These are phyloP conservation scores for Venturia canescens DNA, from an alignment of 1,140 invertebrate species.

Conservation along the genomic window DNA sequence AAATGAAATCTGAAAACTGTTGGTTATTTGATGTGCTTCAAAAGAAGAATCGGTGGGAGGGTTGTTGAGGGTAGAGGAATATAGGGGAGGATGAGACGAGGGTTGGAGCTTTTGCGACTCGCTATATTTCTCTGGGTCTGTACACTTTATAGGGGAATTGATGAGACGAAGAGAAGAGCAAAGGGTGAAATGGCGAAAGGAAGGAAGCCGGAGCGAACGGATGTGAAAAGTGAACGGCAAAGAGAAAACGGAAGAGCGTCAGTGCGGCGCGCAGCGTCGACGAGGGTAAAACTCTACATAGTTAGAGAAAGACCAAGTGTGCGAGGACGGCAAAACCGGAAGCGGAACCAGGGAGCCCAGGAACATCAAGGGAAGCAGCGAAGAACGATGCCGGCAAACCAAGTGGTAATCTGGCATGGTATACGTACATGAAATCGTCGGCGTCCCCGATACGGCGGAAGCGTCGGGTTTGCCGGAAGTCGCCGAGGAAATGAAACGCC, in stretches of 20 bases:
- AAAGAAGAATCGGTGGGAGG: too few species aligned
- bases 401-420: slow-evolving; percentile 17
- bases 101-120: not conserved
- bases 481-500: slow-evolving; percentile 76
- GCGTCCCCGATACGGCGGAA: slow-evolving; percentile 74
- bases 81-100: not conserved
- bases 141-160: not conserved
- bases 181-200: slow-evolving; percentile 63
- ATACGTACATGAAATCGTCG: slow-evolving; percentile 46
- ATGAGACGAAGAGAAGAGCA: not conserved
- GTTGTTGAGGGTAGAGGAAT: not conserved
- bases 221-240: slow-evolving; percentile 64
- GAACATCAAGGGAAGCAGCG: slow-evolving; percentile 59
- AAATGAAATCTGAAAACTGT: too few species aligned
- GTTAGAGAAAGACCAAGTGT: slow-evolving; percentile 48
- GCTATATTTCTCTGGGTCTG: not conserved
- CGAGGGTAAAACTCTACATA: not conserved
- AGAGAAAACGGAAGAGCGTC: slow-evolving; percentile 55
- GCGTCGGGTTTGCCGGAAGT: slow-evolving; percentile 76
- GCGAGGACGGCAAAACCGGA: slow-evolving; percentile 56
- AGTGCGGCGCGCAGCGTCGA: slow-evolving; percentile 45
- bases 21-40: too few species aligned
- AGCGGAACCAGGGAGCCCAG: slow-evolving; percentile 62
- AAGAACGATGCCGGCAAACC: slow-evolving; percentile 56
- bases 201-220: slow-evolving; percentile 64